Evolutionary conservation across 2,797 vertebrate genomes (phyloP).

Genomic region (Morus bassanus): DNA sequence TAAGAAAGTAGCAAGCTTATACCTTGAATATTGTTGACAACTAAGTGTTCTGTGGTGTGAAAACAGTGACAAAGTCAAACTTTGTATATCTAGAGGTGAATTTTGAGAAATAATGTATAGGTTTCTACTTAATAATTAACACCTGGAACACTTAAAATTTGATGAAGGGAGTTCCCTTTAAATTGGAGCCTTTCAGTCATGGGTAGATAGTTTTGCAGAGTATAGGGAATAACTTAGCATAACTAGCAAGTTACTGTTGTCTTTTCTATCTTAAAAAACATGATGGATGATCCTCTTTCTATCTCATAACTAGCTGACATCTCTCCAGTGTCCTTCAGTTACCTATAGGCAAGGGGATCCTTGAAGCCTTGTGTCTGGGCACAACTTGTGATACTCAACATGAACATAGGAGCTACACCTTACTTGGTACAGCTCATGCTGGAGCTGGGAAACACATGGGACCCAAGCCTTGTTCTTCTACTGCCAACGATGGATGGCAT

Average conservation of each 20-base stretch:
- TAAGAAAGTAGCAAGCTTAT: background rate
- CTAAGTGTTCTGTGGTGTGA: background rate
- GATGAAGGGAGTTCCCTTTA: background rate
- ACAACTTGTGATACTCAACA: background rate
- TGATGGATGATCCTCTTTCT: background rate
- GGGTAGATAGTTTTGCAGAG: background rate
- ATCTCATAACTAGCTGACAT: background rate
- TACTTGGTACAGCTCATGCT: accelerated
- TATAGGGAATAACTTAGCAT: background rate
- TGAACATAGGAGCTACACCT: background rate
- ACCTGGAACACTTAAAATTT: background rate
- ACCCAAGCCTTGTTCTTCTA: background rate
- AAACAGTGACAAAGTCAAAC: background rate
- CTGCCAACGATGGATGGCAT: accelerated
- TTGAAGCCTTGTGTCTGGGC: background rate
- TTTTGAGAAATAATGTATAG: background rate
- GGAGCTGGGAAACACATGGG: background rate
- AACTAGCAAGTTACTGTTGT: background rate
- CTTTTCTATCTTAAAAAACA: background rate
- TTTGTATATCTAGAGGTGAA: background rate
- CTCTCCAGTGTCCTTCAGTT: background rate
- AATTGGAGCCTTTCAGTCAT: background rate
- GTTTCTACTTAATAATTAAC: background rate
- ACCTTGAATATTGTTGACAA: background rate
- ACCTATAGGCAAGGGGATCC: background rate